These are phyloP conservation scores for Halcyon smyrnensis DNA, from an alignment of 2,797 vertebrate genomes.

Conservation along the genomic window DNA sequence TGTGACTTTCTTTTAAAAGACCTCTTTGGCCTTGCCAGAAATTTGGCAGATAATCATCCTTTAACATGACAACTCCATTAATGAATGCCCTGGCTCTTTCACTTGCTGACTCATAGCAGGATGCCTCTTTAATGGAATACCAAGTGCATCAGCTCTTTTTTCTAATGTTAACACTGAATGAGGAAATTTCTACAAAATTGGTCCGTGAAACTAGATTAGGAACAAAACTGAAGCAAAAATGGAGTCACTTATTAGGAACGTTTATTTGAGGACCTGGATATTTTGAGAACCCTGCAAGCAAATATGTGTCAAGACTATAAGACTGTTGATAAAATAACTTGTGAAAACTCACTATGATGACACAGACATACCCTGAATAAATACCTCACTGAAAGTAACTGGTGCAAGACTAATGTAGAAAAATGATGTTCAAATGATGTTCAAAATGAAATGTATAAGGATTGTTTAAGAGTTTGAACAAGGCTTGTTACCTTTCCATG, in stretches of 20 bases:
- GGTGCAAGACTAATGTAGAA: not conserved
- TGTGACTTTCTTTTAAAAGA: not conserved
- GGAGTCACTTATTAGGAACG: not conserved
- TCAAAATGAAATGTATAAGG: not conserved
- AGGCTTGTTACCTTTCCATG: rapidly evolving
- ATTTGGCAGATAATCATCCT: slow-evolving; percentile 55
- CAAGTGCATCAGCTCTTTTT: not conserved
- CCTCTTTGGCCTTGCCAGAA: slow-evolving; percentile 42
- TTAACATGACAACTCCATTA: slow-evolving; percentile 61
- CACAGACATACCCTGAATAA: not conserved
- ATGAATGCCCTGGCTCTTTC: slow-evolving; percentile 10
- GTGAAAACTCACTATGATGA: not conserved
- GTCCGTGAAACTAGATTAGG: not conserved
- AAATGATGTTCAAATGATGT: rapidly evolving
- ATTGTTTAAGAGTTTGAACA: not conserved
- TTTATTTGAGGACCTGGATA: not conserved
- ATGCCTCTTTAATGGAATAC: not conserved
- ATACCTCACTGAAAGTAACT: not conserved
- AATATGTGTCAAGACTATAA: not conserved
- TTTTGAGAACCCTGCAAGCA: not conserved
- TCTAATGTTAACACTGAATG: not conserved
- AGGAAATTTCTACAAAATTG: not conserved
- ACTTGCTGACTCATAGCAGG: slow-evolving; percentile 38
- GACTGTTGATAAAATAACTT: not conserved
- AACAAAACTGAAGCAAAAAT: not conserved